These are phyloP conservation scores for Otolemur crassicaudatus DNA, from an alignment of 2,797 vertebrate genomes.

Conservation along the genomic window DNA sequence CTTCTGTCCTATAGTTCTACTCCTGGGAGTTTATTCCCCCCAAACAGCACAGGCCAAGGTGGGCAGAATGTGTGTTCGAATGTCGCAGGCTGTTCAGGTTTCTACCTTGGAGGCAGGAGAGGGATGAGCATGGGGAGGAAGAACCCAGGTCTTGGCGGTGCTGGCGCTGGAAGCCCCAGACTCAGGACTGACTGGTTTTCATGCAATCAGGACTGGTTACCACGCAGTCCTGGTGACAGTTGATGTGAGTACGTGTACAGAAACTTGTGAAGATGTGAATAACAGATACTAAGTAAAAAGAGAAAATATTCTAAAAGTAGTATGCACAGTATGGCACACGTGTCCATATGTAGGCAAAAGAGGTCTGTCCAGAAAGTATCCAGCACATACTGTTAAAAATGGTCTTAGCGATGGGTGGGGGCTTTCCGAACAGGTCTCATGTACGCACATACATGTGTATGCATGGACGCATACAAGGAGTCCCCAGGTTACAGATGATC, in stretches of 20 bases:
- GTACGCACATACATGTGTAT: neutral
- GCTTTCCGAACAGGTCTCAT: too few relatives aligned
- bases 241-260: neutral
- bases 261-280: neutral
- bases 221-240: fast-evolving
- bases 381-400: too few relatives aligned
- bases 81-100: neutral
- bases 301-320: neutral
- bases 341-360: too few relatives aligned
- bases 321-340: neutral
- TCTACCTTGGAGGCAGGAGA: neutral
- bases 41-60: fast-evolving
- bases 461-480: neutral
- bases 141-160: neutral
- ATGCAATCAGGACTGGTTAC: too few relatives aligned
- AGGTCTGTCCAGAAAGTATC: too few relatives aligned
- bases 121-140: fast-evolving
- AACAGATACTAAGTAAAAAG: neutral
- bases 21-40: neutral
- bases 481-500: too few relatives aligned
- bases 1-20: neutral
- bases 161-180: neutral
- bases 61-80: neutral
- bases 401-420: too few relatives aligned
- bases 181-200: too few relatives aligned